These are phyloP conservation scores for Onthophagus taurus DNA, from an alignment of 1,140 invertebrate genomes.

Conservation along the genomic window DNA sequence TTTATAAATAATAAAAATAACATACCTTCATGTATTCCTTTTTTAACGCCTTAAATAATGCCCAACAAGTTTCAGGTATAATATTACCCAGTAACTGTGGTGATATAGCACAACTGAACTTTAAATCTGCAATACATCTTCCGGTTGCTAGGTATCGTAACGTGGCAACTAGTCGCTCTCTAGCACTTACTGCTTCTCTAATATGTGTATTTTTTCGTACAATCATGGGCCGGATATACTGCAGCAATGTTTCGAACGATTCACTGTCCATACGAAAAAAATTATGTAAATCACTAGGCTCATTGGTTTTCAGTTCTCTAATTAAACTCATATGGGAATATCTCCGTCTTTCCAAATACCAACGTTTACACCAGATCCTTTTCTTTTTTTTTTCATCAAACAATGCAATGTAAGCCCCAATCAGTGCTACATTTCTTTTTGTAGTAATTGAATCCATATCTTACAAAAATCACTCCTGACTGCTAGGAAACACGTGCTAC, in stretches of 20 bases:
- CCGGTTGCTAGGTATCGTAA: constrained; percentile 17
- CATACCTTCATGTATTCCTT: constrained; percentile 22
- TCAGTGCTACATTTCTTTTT: no score
- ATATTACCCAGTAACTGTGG: constrained; percentile 31
- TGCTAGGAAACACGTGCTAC: no score
- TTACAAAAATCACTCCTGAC: no score
- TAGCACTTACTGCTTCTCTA: constrained; percentile 31
- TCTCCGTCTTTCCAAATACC: background rate
- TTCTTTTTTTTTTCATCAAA: background rate
- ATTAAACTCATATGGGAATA: background rate
- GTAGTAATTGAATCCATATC: no score
- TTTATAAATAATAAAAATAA: constrained; percentile 1
- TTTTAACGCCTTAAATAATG: constrained; percentile 21
- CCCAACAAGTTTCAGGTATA: constrained; percentile 33
- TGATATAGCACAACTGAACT: constrained; percentile 36
- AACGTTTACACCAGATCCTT: background rate
- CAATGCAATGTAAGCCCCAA: no score
- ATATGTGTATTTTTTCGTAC: constrained; percentile 30
- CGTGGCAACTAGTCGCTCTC: constrained; percentile 33
- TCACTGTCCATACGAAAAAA: background rate
- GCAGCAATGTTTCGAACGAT: background rate
- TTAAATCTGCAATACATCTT: constrained; percentile 29
- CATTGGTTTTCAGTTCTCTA: background rate
- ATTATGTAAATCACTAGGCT: background rate
- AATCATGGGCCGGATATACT: background rate